These are phyloP conservation scores for Amphiura filiformis DNA, from an alignment of 35 echinoderm and acorn worm species.

Conservation along the genomic window DNA sequence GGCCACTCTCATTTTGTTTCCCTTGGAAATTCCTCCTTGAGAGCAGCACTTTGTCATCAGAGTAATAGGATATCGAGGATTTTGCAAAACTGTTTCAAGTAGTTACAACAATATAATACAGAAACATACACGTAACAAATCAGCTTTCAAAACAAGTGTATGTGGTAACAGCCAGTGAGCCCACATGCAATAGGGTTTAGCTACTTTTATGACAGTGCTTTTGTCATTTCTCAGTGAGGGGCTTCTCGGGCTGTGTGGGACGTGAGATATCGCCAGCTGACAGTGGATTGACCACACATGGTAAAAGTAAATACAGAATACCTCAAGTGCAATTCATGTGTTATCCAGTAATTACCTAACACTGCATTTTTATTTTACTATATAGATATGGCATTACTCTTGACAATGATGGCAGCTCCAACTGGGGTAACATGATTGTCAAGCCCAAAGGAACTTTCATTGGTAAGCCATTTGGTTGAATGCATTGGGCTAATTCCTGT, in stretches of 20 bases:
- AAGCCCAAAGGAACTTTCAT: slow-evolving; percentile 24
- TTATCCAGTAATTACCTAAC: not conserved
- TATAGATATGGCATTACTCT: slow-evolving; percentile 15
- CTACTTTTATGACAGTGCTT: no score
- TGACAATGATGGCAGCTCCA: not conserved
- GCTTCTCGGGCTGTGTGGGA: not conserved
- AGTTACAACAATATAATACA: not conserved
- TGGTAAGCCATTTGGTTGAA: not conserved
- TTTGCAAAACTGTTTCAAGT: not conserved
- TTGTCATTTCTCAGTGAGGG: not conserved
- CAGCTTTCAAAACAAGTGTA: no score
- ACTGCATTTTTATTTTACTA: not conserved
- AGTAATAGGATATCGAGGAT: not conserved
- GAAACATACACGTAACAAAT: no score
- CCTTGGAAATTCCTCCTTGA: not conserved
- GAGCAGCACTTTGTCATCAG: not conserved
- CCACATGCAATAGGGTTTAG: no score
- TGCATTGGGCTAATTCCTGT: not conserved
- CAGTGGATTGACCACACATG: no score
- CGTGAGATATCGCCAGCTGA: not conserved
- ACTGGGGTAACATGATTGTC: slow-evolving; percentile 11
- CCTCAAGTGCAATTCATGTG: not conserved
- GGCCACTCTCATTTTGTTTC: not conserved
- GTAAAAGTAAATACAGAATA: no score
- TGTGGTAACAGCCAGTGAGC: no score